Percentiles rank a stretch among this genome's conserved stretches.
Conservation (phyloP, 2,113 vertebrate species). For the Macaca fascicularis region DNA sequence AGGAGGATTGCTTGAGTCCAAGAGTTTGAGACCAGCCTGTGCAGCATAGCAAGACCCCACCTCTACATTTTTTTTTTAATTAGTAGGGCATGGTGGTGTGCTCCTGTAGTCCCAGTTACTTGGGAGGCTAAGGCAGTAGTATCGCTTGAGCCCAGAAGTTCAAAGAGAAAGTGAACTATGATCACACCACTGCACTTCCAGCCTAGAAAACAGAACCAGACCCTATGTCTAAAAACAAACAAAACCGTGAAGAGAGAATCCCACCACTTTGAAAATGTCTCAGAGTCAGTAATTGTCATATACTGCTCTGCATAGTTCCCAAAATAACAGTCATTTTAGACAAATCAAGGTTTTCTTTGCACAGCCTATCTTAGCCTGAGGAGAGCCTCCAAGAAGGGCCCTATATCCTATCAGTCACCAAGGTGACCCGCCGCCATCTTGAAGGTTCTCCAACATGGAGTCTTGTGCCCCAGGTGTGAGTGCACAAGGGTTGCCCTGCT, state of each 20-base stretch:
- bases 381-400: not conserved
- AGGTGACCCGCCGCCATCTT: not conserved
- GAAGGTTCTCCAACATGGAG: not conserved
- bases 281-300: not conserved
- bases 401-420: not conserved
- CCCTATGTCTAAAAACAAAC: no score
- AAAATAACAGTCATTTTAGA: not conserved
- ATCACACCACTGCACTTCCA: no score
- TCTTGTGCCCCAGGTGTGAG: not conserved
- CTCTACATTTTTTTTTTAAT: no score
- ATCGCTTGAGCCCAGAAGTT: no score
- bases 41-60: no score
- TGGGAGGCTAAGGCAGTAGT: no score
- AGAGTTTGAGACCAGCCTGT: no score
- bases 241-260: not conserved
- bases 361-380: not conserved
- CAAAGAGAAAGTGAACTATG: no score
- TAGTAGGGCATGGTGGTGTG: no score
- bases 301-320: not conserved
- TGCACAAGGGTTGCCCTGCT: not conserved
- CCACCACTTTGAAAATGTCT: not conserved
- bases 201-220: no score
- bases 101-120: no score
- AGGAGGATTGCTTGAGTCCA: no score
- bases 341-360: rapidly evolving